Base-by-base conservation (phyloP, 64 coral and sea anemone species). In the Montipora cactus region DNA sequence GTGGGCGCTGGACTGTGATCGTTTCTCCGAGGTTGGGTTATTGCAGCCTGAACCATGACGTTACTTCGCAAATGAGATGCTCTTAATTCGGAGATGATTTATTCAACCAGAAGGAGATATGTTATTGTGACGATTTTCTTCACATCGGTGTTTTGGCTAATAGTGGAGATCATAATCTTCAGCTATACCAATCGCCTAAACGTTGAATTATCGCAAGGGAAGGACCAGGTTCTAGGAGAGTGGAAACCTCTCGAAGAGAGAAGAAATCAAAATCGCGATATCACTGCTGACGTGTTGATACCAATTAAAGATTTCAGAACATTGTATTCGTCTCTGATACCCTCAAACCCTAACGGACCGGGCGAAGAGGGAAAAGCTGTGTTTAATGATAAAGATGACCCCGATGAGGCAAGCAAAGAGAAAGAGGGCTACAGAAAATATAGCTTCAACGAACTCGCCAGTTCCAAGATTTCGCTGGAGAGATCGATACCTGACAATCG, bases 401-500 rank as follows among this genome's bases (percentile, higher is more conserved):
- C 80, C 2, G 77, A 79, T 44, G 88, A 94, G 79, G 47, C 37
- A 64, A 89, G 86, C 57, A 78, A 50, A 51, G 92, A 96, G 67
- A 93, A 91, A 47, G 82, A 83, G 68, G 88, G 89, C 19, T 99
- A 94, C 25, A 90, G 76, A 23, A 94, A 94, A 53, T 96, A 96
- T 44, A 93, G 94, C 78, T 99, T 99, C 74, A 99, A 99, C 16
- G 95, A 96, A 87, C 21, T 99, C 18, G 95, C 89, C 48, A 99
- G 98, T 55, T 89, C 95, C 7, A 99, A 99, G 82, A 94, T 96
- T 21, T 93, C 95, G n/a, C 46, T 96, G 44, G 78, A 94, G 22
- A 81, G 98, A 70, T 74, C 78, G 9, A 99, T 99, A 67, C 98
- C 98, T 4, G 98, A 99, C 80, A 99, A 99, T 88, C 85, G 98